phyloP scores from a whole-genome alignment of 2,888 invertebrate genomes.

The Psylliodes chrysocephalus region DNA sequence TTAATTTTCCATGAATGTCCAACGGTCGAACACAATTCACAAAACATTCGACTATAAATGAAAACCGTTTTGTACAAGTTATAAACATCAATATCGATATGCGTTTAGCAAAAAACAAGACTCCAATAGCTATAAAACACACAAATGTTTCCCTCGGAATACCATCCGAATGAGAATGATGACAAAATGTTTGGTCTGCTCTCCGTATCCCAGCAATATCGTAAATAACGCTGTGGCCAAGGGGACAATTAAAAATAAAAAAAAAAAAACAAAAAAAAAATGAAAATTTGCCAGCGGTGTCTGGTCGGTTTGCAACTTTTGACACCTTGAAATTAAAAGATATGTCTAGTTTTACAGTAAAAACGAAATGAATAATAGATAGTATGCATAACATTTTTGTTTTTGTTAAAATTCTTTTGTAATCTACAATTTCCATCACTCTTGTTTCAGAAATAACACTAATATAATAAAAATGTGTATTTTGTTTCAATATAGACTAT shows the following conservation, averaged over 20 bases:
- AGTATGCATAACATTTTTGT: constrained; percentile 33
- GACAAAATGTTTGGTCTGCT: constrained; percentile 50
- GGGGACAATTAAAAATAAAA: constrained; percentile 53
- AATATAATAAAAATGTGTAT: too few relatives aligned
- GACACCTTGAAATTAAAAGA: constrained; percentile 49
- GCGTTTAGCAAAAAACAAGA: constrained; percentile 23
- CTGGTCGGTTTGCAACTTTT: constrained; percentile 54
- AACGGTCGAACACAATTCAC: background rate
- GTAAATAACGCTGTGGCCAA: constrained; percentile 54
- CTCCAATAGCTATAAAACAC: constrained; percentile 34
- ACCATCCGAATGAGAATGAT: constrained; percentile 39
- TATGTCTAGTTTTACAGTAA: constrained; percentile 35
- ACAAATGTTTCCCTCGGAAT: constrained; percentile 38
- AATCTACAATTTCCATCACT: too few relatives aligned
- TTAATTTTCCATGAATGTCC: constrained; percentile 1
- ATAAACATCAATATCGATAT: constrained; percentile 24
- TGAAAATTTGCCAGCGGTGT: constrained; percentile 46
- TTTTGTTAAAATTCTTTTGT: background rate
- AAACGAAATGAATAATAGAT: constrained; percentile 16
- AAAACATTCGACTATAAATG: constrained; percentile 19
- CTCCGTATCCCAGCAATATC: constrained; percentile 50
- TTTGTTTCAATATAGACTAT: too few relatives aligned
- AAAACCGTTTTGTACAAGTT: constrained; percentile 11
- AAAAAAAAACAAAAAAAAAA: constrained; percentile 48
- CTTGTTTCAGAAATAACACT: too few relatives aligned